Conservation (phyloP, 2,888 invertebrate species). For the Tuberolachnus salignus region DNA sequence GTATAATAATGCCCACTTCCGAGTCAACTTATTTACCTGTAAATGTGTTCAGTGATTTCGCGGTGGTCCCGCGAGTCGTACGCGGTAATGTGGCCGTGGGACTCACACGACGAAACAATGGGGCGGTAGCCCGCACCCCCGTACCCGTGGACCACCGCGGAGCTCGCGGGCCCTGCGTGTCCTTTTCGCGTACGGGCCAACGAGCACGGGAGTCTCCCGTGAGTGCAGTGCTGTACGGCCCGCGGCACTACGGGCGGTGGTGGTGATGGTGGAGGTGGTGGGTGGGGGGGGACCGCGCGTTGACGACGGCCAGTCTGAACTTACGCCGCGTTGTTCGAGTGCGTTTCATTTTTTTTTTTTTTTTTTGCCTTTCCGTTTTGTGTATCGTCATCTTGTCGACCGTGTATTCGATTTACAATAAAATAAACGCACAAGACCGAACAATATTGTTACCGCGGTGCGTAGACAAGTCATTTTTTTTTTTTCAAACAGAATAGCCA, state of each 20-base stretch:
- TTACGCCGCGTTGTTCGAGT: too few species aligned
- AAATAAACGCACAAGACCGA: too few species aligned
- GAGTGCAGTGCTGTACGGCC: neutral
- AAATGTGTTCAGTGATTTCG: slow-evolving; percentile 53
- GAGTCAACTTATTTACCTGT: slow-evolving; percentile 47
- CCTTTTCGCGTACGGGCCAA: slow-evolving; percentile 34
- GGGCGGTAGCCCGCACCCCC: slow-evolving; percentile 46
- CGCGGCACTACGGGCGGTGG: neutral
- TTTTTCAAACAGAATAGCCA: too few species aligned
- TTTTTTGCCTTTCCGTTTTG: too few species aligned
- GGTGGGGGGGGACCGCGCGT: neutral
- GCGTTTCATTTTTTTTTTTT: too few species aligned
- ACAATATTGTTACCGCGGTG: too few species aligned
- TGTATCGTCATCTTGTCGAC: too few species aligned
- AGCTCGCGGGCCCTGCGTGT: slow-evolving; percentile 17
- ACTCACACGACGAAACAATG: slow-evolving; percentile 56
- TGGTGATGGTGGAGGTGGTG: neutral
- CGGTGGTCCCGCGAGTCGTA: slow-evolving; percentile 39
- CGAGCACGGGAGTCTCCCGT: slow-evolving; percentile 23
- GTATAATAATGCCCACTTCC: slow-evolving; percentile 40
- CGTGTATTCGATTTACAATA: too few species aligned
- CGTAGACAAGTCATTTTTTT: too few species aligned
- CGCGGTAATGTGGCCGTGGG: slow-evolving; percentile 53
- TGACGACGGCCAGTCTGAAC: neutral
- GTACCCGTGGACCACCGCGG: slow-evolving; percentile 49